These are phyloP conservation scores for Colaptes auratus DNA, from an alignment of 2,113 vertebrate genomes.

Conservation along the genomic window DNA sequence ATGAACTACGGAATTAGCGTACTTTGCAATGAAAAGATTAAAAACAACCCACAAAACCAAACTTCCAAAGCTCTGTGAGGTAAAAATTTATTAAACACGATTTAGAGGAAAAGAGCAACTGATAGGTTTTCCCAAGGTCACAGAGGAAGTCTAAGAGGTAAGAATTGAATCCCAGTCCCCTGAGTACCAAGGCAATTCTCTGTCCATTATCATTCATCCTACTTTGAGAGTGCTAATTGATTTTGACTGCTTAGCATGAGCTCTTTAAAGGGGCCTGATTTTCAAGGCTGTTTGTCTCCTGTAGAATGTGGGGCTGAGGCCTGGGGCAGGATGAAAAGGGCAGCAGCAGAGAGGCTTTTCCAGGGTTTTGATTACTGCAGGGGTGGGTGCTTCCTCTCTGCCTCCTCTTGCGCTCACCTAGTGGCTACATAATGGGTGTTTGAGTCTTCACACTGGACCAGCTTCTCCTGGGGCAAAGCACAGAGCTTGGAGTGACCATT, in stretches of 20 bases:
- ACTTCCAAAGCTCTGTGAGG: background rate
- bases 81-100: constrained; percentile 11
- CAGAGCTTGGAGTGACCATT: fast-evolving
- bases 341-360: background rate
- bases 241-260: constrained; percentile 68
- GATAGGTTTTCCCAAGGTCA: constrained; percentile 46
- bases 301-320: constrained; percentile 37
- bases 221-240: constrained; percentile 67
- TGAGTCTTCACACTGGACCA: background rate
- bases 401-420: background rate
- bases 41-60: background rate
- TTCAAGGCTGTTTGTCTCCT: constrained; percentile 48
- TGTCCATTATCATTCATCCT: constrained; percentile 60
- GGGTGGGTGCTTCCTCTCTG: background rate
- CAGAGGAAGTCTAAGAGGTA: constrained; percentile 49
- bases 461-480: background rate
- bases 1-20: background rate
- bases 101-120: constrained; percentile 60
- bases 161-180: constrained; percentile 30
- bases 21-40: background rate
- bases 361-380: background rate
- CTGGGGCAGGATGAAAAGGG: constrained; percentile 39
- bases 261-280: constrained; percentile 55
- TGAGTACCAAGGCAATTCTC: constrained; percentile 49
- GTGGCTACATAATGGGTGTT: fast-evolving